These are phyloP conservation scores for Sepioteuthis lessoniana DNA, from an alignment of 2,888 invertebrate species.

Conservation along the genomic window DNA sequence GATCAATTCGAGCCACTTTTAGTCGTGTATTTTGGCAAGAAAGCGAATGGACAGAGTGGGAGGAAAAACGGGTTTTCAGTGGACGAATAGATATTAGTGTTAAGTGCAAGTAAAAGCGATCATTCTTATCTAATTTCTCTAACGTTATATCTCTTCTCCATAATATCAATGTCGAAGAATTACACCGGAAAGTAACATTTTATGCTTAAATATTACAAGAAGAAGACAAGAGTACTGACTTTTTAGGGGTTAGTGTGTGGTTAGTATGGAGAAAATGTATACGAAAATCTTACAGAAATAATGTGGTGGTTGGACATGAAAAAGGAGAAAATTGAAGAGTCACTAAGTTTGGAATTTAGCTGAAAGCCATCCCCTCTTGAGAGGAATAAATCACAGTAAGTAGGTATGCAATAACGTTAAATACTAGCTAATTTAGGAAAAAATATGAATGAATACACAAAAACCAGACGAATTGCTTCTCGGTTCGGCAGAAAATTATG, in stretches of 20 bases:
- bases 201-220: neutral
- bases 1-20: neutral
- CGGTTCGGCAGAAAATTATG: no score
- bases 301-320: no score
- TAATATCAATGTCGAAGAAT: neutral
- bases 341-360: no score
- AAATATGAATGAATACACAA: no score
- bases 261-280: no score
- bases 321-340: no score
- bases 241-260: neutral
- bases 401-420: neutral
- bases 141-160: neutral
- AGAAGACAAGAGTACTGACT: neutral
- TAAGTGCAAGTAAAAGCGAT: neutral
- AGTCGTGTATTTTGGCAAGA: neutral
- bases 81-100: neutral
- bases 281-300: no score
- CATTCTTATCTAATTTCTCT: neutral
- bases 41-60: no score
- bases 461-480: no score
- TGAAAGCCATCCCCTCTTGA: no score
- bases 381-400: no score
- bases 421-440: neutral
- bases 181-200: neutral
- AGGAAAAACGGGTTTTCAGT: neutral